Base-by-base conservation (phyloP, 2,797 vertebrate genomes). In the Australoheros facetus region DNA sequence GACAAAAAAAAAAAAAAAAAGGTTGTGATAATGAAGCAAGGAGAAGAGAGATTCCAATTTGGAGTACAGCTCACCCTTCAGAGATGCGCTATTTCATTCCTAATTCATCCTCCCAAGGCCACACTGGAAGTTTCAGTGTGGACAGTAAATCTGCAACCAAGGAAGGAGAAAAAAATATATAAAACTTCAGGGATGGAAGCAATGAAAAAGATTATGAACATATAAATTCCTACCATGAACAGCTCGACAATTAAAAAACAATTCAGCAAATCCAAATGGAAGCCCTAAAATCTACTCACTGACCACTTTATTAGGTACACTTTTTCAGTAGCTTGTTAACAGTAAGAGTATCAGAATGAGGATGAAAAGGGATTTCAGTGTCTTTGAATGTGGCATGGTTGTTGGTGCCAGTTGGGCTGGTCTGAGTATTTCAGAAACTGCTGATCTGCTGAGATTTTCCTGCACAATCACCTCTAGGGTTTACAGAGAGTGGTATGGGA, bases 11-110 rank as follows among this genome's bases (percentile, higher is more conserved):
- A 32, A 32, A 80, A 89, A 83, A 80, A 89, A 89, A 37, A 10
- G 3, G 85, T 90, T 88, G 86, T 82, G 89, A 92, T 92, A 92
- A 92, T 92, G 86, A 93, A 91, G 84, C 83, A 82, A 82, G 76
- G 75, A 84, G 87, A 85, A 71, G 81, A 78, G 73, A 87, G 85
- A 91, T 91, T 92, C 88, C 80, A 92, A 91, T 92, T 89, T 91
- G 85, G 85, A 84, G 83, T 39, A 64, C 54, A 78, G 79, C 86
- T 78, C 86, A 90, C 80, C 82, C 85, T 88, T 87, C 78, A 77
- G 85, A 85, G 88, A 88, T 73, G 30, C 66, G 64, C 71, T 54
- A 74, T 88, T 91, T 86, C 71, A 82, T 83, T 85, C 39, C 74
- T 83, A 71, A 88, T 91, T 87, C 77, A 81, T 84, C 75, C 72